Evolutionary conservation across 92 coral and sea anemone genomes (phyloP), one percentile per base, ranked within the genome.

Genomic region (Epizoanthus illoricatus): DNA sequence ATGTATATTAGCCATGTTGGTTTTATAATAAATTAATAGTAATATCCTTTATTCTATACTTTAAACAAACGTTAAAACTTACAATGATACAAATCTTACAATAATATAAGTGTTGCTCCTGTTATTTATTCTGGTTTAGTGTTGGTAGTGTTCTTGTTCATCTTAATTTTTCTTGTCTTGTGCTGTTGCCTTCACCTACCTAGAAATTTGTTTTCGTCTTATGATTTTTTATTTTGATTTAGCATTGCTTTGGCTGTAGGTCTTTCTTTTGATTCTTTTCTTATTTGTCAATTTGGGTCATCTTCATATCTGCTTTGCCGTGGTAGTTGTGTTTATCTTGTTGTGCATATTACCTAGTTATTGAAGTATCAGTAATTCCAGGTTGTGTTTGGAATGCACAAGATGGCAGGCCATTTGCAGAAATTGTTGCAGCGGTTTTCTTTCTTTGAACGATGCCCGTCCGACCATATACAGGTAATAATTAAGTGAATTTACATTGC

Each of bases 341-440:
- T 63, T 63, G 41, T 62, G 68, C 62, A 58, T 49, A 15, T 49
- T 49, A 49, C 56, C 2, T 49, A 49, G 56, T 49, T 49, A 49
- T 49, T 49, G 56, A 49, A 49, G 11, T 13, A 49, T 9, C 10
- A 8, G 2, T 49, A 7, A 74, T 19, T 80, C 16, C 43, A 88
- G 91, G 84, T 74, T 56, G 73, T 79, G 11, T 88, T 79, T 73
- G 91, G 91, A 18, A 59, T 84, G 63, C 73, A 74, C 45, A 11
- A 84, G 72, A 73, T 88, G 82, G 82, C 91, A 41, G 71, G 85
- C 42, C 85, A 73, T 16, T 56, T 88, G n/a, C 69, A 69, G 52
- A 67, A 79, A 45, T 21, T 88, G 81, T 47, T 65, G 64, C 83
- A 88, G 15, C 73, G 76, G 33, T 56, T 65, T 54, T 45, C 66